These are phyloP conservation scores for Vesta saturnalis DNA, from an alignment of 2,888 invertebrate species.

Conservation along the genomic window DNA sequence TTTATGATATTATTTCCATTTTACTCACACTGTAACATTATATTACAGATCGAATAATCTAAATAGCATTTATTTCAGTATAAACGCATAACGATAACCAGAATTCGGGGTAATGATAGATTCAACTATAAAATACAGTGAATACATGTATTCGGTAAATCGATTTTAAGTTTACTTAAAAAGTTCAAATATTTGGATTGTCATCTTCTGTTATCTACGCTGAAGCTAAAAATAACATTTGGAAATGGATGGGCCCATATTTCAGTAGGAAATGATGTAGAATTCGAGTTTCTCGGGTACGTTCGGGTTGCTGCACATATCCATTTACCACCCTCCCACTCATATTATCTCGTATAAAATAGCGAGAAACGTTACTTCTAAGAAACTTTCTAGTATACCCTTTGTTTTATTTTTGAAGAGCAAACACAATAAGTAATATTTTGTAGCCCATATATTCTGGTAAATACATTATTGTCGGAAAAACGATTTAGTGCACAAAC, in stretches of 20 bases:
- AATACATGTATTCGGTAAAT: background rate
- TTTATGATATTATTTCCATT: too few relatives aligned
- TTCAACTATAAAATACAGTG: background rate
- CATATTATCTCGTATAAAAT: constrained; percentile 23
- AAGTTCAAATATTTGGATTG: constrained; percentile 20
- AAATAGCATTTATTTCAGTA: too few relatives aligned
- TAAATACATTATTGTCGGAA: constrained; percentile 39
- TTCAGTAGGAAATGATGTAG: constrained; percentile 23
- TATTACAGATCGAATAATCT: too few relatives aligned
- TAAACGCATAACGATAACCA: too few relatives aligned
- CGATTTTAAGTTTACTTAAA: constrained; percentile 20
- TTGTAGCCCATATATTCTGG: constrained; percentile 24
- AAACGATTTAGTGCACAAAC: constrained; percentile 28
- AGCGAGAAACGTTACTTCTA: constrained; percentile 17
- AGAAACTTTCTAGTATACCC: constrained; percentile 20
- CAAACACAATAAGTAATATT: constrained; percentile 27
- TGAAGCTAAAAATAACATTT: constrained; percentile 17
- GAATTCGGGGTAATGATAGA: background rate
- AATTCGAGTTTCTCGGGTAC: constrained; percentile 21
- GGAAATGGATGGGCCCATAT: constrained; percentile 19
- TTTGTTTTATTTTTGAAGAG: constrained; percentile 26
- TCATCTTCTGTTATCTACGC: constrained; percentile 20
- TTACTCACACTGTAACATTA: too few relatives aligned
- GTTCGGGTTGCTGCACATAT: constrained; percentile 21
- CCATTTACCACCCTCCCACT: constrained; percentile 21